Conservation (phyloP, 2,797 vertebrate species). For the Peromyscus aztecus region DNA sequence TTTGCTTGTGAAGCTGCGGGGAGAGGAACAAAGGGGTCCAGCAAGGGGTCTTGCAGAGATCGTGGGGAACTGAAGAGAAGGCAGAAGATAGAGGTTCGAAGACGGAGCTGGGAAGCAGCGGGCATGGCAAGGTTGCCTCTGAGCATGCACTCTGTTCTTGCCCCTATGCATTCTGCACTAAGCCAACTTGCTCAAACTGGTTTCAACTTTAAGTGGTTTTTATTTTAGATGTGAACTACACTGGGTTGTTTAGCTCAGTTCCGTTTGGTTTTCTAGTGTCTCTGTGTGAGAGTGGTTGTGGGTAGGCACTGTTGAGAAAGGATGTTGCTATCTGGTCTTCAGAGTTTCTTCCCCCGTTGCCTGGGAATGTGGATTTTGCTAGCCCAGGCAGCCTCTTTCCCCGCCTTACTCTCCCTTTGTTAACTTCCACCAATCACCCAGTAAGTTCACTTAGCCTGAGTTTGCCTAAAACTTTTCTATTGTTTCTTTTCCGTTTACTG, state of each 20-base stretch:
- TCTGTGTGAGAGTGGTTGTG: background rate
- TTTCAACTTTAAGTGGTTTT: background rate
- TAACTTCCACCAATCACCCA: conserved; percentile 35
- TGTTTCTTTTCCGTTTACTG: conserved; percentile 34
- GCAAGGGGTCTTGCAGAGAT: background rate
- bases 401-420: background rate
- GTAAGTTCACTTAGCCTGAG: background rate
- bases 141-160: background rate
- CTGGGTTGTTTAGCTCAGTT: background rate
- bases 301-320: background rate
- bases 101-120: background rate
- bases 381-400: background rate
- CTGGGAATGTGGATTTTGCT: background rate
- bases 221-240: background rate
- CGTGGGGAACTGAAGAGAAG: background rate
- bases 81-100: accelerated
- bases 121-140: background rate
- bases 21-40: background rate
- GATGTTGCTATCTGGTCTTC: background rate
- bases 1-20: background rate
- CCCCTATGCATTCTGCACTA: background rate
- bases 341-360: background rate
- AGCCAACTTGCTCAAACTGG: background rate
- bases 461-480: conserved; percentile 3
- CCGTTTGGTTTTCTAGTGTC: background rate